A percentile compares a stretch with the other conserved stretches of the same genome.
Evolutionary conservation across 2,797 vertebrate species (phyloP).

Genomic region (Anas georgica): DNA sequence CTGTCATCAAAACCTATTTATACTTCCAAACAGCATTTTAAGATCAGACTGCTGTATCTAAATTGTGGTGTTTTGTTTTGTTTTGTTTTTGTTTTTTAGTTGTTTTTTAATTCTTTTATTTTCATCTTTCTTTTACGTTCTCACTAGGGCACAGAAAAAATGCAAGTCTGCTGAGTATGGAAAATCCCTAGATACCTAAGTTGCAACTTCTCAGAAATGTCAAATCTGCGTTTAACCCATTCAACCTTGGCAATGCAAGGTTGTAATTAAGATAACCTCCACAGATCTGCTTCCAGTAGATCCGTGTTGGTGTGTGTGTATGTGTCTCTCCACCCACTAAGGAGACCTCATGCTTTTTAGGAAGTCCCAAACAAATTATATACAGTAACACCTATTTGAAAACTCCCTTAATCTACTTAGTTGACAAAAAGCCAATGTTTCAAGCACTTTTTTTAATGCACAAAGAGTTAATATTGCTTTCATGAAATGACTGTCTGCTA

Average conservation of each 20-base stretch:
- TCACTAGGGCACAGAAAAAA: neutral
- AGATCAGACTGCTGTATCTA: slow-evolving; percentile 37
- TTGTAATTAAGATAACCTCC: neutral
- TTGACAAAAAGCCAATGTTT: neutral
- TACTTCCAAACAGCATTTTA: slow-evolving; percentile 23
- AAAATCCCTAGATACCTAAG: slow-evolving; percentile 16
- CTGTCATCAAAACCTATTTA: slow-evolving; percentile 14
- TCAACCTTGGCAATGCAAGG: neutral
- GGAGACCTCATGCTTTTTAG: neutral
- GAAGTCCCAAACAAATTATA: neutral
- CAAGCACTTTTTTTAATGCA: neutral
- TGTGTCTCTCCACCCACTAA: too few relatives aligned
- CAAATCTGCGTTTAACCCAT: neutral
- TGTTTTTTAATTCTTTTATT: too few relatives aligned
- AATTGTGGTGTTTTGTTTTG: neutral
- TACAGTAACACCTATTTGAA: neutral
- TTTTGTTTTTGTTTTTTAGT: neutral
- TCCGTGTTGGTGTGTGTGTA: neutral
- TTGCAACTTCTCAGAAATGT: neutral
- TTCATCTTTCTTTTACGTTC: slow-evolving; percentile 6
- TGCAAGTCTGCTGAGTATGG: neutral
- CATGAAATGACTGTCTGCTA: neutral
- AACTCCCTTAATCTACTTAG: neutral
- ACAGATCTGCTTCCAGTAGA: neutral
- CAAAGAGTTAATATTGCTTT: neutral